Evolutionary conservation across 2,888 invertebrate genomes (phyloP).

Genomic region (Acrobeloides nanus): DNA sequence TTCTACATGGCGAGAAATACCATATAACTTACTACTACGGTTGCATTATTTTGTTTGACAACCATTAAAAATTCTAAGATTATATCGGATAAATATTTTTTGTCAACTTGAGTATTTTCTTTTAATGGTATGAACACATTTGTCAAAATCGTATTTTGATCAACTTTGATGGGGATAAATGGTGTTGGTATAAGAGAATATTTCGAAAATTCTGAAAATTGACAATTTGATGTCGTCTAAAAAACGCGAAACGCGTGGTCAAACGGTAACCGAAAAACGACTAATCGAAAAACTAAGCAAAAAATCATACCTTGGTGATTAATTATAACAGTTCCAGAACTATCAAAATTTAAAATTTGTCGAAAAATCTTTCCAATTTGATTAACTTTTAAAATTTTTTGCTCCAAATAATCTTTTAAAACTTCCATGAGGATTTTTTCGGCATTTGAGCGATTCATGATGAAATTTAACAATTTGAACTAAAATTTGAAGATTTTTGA

Average conservation of each 20-base stretch:
- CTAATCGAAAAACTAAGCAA: too few species aligned
- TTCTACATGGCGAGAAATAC: constrained; percentile 8
- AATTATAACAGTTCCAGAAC: too few species aligned
- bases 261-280: too few species aligned
- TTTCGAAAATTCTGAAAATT: too few species aligned
- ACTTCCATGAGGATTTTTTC: constrained; percentile 16
- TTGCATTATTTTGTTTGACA: constrained; percentile 14
- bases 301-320: too few species aligned
- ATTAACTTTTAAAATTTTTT: constrained; percentile 18
- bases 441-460: constrained; percentile 25
- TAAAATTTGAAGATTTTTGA: neutral
- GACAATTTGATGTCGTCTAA: too few species aligned
- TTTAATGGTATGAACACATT: constrained; percentile 24
- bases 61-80: constrained; percentile 24
- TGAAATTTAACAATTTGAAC: constrained; percentile 14
- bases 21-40: constrained; percentile 14
- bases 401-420: constrained; percentile 10
- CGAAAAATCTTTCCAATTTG: constrained; percentile 16
- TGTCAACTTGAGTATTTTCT: constrained; percentile 20
- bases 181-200: constrained; percentile 12
- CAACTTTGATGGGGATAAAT: constrained; percentile 19
- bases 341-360: constrained; percentile 21
- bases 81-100: constrained; percentile 20
- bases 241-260: too few species aligned
- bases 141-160: constrained; percentile 18